phyloP scores from a whole-genome alignment of 2,888 invertebrate species.

The Brachyptera putata region DNA sequence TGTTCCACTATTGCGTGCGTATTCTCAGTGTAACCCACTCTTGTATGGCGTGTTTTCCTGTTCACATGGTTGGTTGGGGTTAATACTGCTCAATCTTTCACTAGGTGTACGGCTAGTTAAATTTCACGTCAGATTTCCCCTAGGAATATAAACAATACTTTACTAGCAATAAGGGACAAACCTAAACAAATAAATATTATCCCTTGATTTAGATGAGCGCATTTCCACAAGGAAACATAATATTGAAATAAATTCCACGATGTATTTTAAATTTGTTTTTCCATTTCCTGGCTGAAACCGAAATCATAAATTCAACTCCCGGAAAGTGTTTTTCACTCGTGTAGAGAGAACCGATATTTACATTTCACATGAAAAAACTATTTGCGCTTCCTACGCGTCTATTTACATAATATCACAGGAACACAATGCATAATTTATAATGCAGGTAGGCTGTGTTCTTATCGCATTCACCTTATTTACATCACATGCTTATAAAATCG shows the following conservation, averaged over 20 bases:
- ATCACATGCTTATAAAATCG: too few species aligned
- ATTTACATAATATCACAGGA: background rate
- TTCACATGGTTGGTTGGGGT: too few species aligned
- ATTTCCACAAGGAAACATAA: background rate
- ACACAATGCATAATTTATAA: background rate
- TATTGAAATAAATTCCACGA: background rate
- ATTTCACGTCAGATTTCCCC: slow-evolving; percentile 11
- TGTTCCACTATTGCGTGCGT: too few species aligned
- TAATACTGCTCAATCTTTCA: background rate
- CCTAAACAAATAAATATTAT: background rate
- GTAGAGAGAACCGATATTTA: slow-evolving; percentile 10
- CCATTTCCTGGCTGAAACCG: background rate
- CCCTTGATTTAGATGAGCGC: background rate
- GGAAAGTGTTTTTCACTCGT: slow-evolving; percentile 4
- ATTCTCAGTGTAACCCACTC: too few species aligned
- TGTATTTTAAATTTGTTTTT: background rate
- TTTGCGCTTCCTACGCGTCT: background rate
- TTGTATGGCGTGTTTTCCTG: too few species aligned
- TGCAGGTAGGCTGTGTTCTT: too few species aligned
- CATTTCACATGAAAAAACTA: slow-evolving; percentile 4
- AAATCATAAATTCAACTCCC: background rate
- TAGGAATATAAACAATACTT: background rate
- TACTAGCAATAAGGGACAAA: background rate
- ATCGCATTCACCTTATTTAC: too few species aligned
- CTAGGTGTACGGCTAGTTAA: slow-evolving; percentile 5